Conservation (phyloP, 1,140 invertebrate species). For the Aphaenogaster floridana region DNA sequence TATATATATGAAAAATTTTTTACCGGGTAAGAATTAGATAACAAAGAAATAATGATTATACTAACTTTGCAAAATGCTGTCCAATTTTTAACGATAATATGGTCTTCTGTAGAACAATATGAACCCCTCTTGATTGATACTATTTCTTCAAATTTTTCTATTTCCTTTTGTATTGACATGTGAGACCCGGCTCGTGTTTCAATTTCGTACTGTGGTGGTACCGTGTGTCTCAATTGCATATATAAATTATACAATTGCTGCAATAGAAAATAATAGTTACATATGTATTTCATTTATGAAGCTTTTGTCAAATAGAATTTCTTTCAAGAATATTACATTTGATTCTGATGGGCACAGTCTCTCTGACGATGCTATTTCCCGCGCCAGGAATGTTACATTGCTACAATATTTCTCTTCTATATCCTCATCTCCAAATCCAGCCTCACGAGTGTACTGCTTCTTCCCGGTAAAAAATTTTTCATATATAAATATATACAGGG, state of each 20-base stretch:
- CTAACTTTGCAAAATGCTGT: too few relatives aligned
- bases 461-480: too few relatives aligned
- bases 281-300: not conserved
- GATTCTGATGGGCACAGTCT: not conserved
- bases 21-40: too few relatives aligned
- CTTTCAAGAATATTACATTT: not conserved
- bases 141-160: conserved; percentile 70
- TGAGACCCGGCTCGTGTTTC: conserved; percentile 75
- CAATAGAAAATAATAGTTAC: not conserved
- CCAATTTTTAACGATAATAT: too few relatives aligned
- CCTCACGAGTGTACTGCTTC: not conserved
- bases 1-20: too few relatives aligned
- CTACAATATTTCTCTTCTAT: not conserved
- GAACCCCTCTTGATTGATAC: conserved; percentile 68
- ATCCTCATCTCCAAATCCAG: not conserved
- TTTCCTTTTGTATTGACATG: conserved; percentile 54
- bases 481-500: too few relatives aligned
- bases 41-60: too few relatives aligned
- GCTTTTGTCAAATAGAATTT: conserved; percentile 8
- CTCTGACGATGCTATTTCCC: not conserved
- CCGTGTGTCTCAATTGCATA: conserved; percentile 67
- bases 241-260: conserved; percentile 57
- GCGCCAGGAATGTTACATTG: conserved; percentile 40
- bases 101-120: conserved; percentile 26
- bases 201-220: conserved; percentile 77